phyloP scores from a whole-genome alignment of 2,888 invertebrate species.

The Ichneumoninae sp. region DNA sequence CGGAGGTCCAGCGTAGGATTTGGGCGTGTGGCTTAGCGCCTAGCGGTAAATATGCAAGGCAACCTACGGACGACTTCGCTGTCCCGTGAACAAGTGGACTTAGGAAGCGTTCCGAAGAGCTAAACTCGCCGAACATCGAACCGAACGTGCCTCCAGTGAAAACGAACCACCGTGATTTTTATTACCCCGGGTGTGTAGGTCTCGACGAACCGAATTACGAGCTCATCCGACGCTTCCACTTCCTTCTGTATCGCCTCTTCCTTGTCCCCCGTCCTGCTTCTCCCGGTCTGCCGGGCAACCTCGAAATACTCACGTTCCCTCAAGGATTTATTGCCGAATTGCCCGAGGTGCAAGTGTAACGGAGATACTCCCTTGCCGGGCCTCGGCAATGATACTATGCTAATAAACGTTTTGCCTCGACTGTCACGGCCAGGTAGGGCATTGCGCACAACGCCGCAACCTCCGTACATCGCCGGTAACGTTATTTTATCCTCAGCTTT shows the following conservation, averaged over 20 bases:
- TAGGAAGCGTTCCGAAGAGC: background rate
- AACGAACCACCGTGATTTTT: conserved; percentile 78
- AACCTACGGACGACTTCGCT: conserved; percentile 6
- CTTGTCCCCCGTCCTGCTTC: conserved; percentile 19
- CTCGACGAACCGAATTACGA: conserved; percentile 76
- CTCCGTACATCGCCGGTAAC: background rate
- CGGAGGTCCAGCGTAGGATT: conserved; percentile 55
- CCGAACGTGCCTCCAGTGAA: conserved; percentile 79
- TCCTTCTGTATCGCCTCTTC: conserved; percentile 49
- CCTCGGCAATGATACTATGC: conserved; percentile 57
- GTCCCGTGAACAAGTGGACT: conserved; percentile 63
- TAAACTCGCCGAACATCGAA: conserved; percentile 29
- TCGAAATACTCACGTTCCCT: conserved; percentile 70
- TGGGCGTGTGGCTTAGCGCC: conserved; percentile 49
- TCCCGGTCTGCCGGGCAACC: conserved; percentile 60
- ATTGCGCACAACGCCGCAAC: conserved; percentile 17
- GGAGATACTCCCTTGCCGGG: conserved; percentile 33
- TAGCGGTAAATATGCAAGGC: conserved; percentile 13
- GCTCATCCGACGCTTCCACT: conserved; percentile 65
- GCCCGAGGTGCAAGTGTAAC: conserved; percentile 65
- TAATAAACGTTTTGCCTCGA: conserved; percentile 64
- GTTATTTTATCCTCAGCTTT: conserved; percentile 12
- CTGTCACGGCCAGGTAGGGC: conserved; percentile 53
- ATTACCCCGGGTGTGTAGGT: conserved; percentile 73
- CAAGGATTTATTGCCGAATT: conserved; percentile 69